A percentile compares a stretch with the other conserved stretches of the same genome.
Evolutionary conservation across 2,113 vertebrate genomes (phyloP).

Genomic region (Melanostigma gelatinosum): DNA sequence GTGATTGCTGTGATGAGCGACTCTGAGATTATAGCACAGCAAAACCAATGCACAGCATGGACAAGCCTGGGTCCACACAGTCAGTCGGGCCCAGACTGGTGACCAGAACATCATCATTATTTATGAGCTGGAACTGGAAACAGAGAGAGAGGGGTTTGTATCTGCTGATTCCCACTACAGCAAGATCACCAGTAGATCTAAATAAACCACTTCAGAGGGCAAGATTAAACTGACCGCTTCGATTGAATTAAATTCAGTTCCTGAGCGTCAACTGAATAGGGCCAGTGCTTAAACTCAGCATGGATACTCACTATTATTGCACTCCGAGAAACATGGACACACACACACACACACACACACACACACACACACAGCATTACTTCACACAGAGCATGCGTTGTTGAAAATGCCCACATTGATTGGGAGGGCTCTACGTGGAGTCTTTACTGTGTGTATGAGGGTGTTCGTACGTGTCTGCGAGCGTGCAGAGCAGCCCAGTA

Average conservation of each 20-base stretch:
- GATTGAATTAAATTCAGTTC: conserved; percentile 31
- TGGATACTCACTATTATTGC: conserved; percentile 11
- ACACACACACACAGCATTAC: conserved; percentile 10
- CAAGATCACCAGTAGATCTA: conserved; percentile 14
- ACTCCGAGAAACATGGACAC: neutral
- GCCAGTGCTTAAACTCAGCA: neutral
- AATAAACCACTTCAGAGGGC: conserved; percentile 16
- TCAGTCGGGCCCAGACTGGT: neutral
- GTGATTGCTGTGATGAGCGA: neutral
- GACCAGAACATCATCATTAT: neutral
- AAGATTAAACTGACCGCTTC: conserved; percentile 12
- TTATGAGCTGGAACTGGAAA: neutral
- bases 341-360: conserved; percentile 13
- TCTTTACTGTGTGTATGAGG: neutral
- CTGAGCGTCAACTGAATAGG: neutral
- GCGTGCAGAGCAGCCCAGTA: conserved; percentile 24
- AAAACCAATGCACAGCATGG: neutral
- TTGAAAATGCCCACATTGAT: conserved; percentile 31
- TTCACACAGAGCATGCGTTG: conserved; percentile 7
- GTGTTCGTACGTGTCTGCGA: conserved; percentile 10
- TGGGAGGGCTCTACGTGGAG: neutral
- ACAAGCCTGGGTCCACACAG: neutral
- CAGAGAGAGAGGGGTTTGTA: neutral
- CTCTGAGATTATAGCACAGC: neutral
- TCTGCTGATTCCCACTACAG: neutral